Evolutionary conservation across 2,888 invertebrate species (phyloP), one percentile per base, ranked within the genome.

Genomic region (Pachycephus smyrnensis): DNA sequence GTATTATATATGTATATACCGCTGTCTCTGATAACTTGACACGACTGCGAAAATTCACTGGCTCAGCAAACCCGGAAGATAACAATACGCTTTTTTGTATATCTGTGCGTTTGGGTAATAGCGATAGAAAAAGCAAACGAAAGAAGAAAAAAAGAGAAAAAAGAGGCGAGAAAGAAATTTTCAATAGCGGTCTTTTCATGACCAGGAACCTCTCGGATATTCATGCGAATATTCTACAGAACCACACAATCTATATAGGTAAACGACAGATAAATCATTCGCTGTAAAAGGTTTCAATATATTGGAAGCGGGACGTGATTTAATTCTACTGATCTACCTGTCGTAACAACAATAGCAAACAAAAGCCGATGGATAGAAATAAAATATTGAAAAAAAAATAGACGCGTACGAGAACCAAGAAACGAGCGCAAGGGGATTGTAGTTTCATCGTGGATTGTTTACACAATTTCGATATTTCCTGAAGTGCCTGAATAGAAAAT

Each of bases 401-500:
- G 23, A 55, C 23, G 9, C 23, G 9, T 9, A 23, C 9, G 23
- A 55, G 55, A 23, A 2, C 23, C 23, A 55, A 23, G 23, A 55
- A 55, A 23, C 9, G 55, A 23, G 23, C 23, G 2, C 9, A 23
- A 23, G 23, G 9, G 23, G 9, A 0, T 23, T 23, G 55, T 9
- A 55, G 23, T 9, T 23, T 23, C 6, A 55, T 55, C 55, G 23
- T 55, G 55, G 23, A 55, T 55, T 55, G 23, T 55, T 55, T 55
- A 55, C 2, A 9, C 9, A 55, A 55, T 23, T 55, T 55, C 23
- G 23, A 55, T 23, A 6, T 23, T 55, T 23, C 9, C 73, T 75
- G 68, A 79, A 73, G 76, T 78, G 35, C 32, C 15, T 6, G 12
- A 15, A 77, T 36, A 73, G 73, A 30, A 37, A 36, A 71, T 75